Evolutionary conservation across 1,140 invertebrate species (phyloP), one percentile per base, ranked within the genome.

Genomic region (Mercenaria mercenaria): DNA sequence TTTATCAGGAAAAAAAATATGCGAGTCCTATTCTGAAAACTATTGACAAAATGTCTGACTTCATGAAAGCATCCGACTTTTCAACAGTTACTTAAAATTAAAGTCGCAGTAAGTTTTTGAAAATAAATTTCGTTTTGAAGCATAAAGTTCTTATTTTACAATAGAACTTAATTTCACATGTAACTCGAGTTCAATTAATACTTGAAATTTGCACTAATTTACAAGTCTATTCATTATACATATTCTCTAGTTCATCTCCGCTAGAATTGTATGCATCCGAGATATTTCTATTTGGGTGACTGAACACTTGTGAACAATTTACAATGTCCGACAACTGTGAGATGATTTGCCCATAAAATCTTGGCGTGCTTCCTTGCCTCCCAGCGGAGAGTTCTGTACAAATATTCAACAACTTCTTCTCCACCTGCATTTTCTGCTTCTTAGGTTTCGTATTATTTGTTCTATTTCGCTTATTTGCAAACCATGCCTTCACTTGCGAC

Each of bases 401-500:
- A 69, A 94, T 94, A 32, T 80, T 91, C 81, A 94, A 34, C 26
- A 94, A 61, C 43, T 91, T 91, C 32, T 93, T 91, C 29, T 94
- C 93, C 47, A 94, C 90, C 61, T 92, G 91, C 61, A 90, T 83
- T 82, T 94, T 94, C 64, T 93, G 92, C 56, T 91, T 93, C 67
- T 93, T 94, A 8, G 93, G 93, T 92, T 93, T 93, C 32, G 95
- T 95, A 85, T 95, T 95, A 67, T 92, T 92, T 23, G 92, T 94
- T 26, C 95, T 82, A 59, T 95, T 95, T 50, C 95, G 80, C 64
- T 93, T 95, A 80, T 96, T 96, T 11, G 95, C 94, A 91, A 96
- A 96, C 95, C 95, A 96, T 20, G 95, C 93, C 69, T 95, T 95
- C 18, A 96, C 95, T 91, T 95, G 94, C 4, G 87, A 84, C 10